phyloP scores from a whole-genome alignment of 2,888 invertebrate species.

The Agrypnus murinus region DNA sequence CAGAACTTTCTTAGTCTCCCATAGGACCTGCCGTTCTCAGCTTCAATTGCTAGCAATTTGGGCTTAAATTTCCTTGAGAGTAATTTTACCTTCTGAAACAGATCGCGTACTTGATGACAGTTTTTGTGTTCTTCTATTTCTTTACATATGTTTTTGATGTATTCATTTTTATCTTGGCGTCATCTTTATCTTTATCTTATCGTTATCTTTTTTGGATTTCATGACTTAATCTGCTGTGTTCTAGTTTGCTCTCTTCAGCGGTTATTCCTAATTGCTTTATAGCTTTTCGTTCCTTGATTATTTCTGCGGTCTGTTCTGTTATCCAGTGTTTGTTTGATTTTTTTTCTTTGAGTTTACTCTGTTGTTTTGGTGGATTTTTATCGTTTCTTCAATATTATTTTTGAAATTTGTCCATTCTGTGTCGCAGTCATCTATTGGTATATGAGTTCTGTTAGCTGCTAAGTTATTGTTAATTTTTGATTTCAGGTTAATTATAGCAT shows the following conservation, averaged over 20 bases:
- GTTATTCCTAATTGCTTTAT: constrained; percentile 13
- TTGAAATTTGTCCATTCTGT: constrained; percentile 6
- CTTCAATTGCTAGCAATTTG: constrained; percentile 11
- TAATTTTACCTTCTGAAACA: constrained; percentile 8
- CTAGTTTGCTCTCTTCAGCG: constrained; percentile 8
- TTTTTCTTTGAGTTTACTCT: constrained; percentile 8
- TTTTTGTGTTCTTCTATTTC: constrained; percentile 13
- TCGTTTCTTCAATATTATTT: constrained; percentile 6
- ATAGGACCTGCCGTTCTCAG: constrained; percentile 2
- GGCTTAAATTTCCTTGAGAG: constrained; percentile 9
- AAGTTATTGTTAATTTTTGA: constrained; percentile 11
- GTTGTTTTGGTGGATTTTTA: neutral
- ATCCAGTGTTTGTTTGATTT: constrained; percentile 11
- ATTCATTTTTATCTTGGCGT: neutral
- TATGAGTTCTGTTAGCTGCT: constrained; percentile 14
- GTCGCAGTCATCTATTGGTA: constrained; percentile 8
- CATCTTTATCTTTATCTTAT: no score
- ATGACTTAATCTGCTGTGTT: neutral
- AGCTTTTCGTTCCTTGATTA: constrained; percentile 11
- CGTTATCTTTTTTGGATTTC: no score
- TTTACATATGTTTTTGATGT: constrained; percentile 11
- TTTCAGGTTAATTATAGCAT: constrained; percentile 7
- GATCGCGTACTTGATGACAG: constrained; percentile 1
- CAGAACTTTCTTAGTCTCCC: constrained; percentile 5
- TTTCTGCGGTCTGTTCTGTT: constrained; percentile 11